These are phyloP conservation scores for Saguinus midas DNA, from an alignment of 2,113 vertebrate genomes.

Conservation along the genomic window DNA sequence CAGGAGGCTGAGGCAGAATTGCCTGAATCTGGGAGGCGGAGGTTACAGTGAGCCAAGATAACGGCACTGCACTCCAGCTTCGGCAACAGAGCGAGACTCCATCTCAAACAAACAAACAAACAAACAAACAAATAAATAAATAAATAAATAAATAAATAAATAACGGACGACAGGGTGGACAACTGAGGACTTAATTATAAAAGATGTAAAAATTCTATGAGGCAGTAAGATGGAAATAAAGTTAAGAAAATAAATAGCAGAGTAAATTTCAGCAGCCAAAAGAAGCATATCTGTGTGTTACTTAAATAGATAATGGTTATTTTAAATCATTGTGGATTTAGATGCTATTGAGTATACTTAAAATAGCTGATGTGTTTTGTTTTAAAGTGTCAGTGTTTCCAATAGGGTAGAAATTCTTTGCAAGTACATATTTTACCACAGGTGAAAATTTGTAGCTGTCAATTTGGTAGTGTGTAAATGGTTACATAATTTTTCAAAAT, in stretches of 20 bases:
- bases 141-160: no score
- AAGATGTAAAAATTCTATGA: background rate
- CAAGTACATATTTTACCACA: background rate
- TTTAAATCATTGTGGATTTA: background rate
- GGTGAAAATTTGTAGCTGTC: background rate
- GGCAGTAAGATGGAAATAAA: slow-evolving; percentile 31
- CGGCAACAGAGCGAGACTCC: no score
- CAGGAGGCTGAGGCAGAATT: no score
- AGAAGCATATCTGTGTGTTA: background rate
- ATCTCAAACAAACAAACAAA: no score
- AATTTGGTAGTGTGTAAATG: slow-evolving; percentile 21
- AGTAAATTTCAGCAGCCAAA: background rate
- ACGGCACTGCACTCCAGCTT: no score
- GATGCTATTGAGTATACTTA: background rate
- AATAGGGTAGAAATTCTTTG: background rate
- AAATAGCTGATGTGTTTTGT: slow-evolving; percentile 23
- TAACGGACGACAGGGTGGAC: background rate
- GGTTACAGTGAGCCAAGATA: no score
- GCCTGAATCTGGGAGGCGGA: no score
- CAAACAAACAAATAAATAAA: no score
- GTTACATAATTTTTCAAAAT: background rate
- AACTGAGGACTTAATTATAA: background rate
- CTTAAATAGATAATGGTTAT: background rate
- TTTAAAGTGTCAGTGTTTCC: slow-evolving; percentile 1
- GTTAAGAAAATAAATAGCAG: background rate